phyloP scores from a whole-genome alignment of 2,888 invertebrate species.

The Tenodera sinensis region DNA sequence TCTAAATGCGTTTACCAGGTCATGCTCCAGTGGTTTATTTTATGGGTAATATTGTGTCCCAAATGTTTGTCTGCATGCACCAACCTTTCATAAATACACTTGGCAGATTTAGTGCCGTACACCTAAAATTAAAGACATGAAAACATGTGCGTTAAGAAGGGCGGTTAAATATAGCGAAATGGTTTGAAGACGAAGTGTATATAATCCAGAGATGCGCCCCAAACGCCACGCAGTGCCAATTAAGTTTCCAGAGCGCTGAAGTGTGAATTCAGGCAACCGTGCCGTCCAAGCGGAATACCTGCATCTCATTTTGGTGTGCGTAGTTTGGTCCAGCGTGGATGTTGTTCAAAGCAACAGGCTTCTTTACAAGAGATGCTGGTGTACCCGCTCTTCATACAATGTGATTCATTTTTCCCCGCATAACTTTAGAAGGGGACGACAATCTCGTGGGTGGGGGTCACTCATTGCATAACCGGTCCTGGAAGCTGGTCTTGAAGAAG shows the following conservation, averaged over 20 bases:
- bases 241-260: neutral
- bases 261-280: neutral
- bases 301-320: neutral
- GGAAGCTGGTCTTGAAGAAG: slow-evolving; percentile 4
- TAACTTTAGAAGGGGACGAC: slow-evolving; percentile 1
- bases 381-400: neutral
- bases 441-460: slow-evolving; percentile 25
- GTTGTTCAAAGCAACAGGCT: neutral
- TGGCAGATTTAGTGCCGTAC: neutral
- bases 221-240: neutral
- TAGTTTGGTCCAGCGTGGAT: neutral
- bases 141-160: neutral
- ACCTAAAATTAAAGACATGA: neutral
- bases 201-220: neutral
- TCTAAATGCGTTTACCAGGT: no score
- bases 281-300: neutral
- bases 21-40: no score
- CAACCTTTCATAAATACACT: no score
- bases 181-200: neutral
- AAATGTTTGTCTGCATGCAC: no score
- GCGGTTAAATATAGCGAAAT: neutral
- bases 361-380: neutral
- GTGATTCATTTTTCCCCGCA: neutral
- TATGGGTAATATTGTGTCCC: no score
- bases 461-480: slow-evolving; percentile 27